These are phyloP conservation scores for Calyptommatus sinebrachiatus DNA, from an alignment of 2,113 vertebrate genomes.

Conservation along the genomic window DNA sequence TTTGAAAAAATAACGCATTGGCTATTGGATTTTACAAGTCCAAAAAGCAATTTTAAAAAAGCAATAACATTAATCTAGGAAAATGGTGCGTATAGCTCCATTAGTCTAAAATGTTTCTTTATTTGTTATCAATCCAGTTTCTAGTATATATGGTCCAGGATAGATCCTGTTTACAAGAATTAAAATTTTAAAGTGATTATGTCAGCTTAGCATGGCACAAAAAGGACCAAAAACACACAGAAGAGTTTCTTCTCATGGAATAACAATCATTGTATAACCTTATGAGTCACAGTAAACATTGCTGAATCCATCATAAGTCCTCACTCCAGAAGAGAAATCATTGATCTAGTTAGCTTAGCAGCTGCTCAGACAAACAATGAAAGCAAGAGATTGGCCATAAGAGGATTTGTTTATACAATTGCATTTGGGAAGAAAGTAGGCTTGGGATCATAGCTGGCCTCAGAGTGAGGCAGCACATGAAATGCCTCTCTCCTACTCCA, in stretches of 20 bases:
- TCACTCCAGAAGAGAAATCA: slow-evolving; percentile 2
- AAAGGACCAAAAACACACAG: not conserved
- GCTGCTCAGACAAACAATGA: not conserved
- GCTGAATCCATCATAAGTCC: slow-evolving; percentile 38
- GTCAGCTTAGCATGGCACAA: slow-evolving; percentile 44
- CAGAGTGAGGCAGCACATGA: not conserved
- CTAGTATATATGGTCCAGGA: not conserved
- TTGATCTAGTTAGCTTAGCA: not conserved
- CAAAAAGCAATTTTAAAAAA: not conserved
- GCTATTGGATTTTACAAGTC: not conserved
- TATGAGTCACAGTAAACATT: slow-evolving; percentile 37
- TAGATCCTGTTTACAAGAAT: slow-evolving; percentile 50
- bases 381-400: not conserved
- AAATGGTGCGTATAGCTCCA: not conserved
- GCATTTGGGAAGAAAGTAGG: not conserved
- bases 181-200: slow-evolving; percentile 56
- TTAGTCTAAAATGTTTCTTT: not conserved
- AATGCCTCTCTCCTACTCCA: not conserved
- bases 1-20: not conserved
- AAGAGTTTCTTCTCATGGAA: slow-evolving; percentile 51
- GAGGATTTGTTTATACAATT: not conserved
- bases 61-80: too few species aligned
- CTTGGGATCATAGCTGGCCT: not conserved
- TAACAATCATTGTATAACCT: slow-evolving; percentile 47
- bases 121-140: slow-evolving; percentile 30